Evolutionary conservation across 2,797 vertebrate genomes (phyloP).

Genomic region (Coendou prehensilis): DNA sequence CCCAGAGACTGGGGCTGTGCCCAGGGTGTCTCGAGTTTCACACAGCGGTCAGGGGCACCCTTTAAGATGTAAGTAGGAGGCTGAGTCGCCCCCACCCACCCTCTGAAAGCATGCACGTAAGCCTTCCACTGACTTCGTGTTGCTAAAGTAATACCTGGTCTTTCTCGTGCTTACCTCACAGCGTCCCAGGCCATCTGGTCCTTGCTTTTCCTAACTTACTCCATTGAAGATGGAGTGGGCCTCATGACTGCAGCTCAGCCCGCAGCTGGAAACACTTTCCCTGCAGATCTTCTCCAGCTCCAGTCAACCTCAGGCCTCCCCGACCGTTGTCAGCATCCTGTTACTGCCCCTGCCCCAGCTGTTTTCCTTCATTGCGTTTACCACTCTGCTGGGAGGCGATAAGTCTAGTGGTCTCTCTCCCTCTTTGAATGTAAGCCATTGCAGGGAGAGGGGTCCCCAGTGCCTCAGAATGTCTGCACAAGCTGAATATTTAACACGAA

Average conservation of each 20-base stretch:
- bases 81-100: fast-evolving
- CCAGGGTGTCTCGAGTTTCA: neutral
- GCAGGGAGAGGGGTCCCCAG: neutral
- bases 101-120: fast-evolving
- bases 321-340: neutral
- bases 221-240: neutral
- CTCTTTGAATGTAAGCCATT: neutral
- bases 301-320: neutral
- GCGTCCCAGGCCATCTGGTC: fast-evolving
- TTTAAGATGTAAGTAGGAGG: neutral
- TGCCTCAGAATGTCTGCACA: neutral
- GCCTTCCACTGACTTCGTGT: neutral
- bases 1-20: too few species aligned
- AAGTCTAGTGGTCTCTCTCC: neutral
- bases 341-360: neutral
- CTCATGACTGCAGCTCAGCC: neutral
- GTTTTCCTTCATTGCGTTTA: neutral
- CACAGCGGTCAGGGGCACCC: neutral
- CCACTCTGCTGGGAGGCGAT: neutral
- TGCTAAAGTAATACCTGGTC: neutral
- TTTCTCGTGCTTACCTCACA: neutral
- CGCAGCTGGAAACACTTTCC: neutral
- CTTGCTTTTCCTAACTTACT: neutral
- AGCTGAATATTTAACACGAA: neutral
- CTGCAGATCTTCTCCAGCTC: neutral